These are phyloP conservation scores for Sebastes minor DNA, from an alignment of 2,797 vertebrate species.

Conservation along the genomic window DNA sequence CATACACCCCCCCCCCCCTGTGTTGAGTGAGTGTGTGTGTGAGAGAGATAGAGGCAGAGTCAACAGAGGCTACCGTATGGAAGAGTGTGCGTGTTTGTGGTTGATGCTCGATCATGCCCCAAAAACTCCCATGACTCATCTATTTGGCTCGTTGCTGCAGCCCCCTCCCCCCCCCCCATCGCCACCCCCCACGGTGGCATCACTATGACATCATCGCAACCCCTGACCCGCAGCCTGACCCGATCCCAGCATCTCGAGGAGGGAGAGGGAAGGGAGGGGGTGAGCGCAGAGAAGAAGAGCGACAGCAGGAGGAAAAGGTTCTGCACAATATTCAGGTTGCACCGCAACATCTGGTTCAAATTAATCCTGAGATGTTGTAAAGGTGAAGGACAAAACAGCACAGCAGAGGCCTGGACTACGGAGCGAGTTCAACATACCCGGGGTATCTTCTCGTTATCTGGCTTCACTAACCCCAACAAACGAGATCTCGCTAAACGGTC, in stretches of 20 bases:
- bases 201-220: slow-evolving; percentile 60
- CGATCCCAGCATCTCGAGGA: background rate
- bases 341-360: slow-evolving; percentile 59
- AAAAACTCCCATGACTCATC: slow-evolving; percentile 76
- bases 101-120: slow-evolving; percentile 31
- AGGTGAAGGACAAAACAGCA: slow-evolving; percentile 11
- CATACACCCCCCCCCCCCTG: background rate
- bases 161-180: background rate
- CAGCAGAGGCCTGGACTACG: background rate
- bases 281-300: background rate
- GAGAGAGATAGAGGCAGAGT: background rate
- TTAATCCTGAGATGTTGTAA: slow-evolving; percentile 31
- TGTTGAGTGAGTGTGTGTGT: background rate
- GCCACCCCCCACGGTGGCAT: slow-evolving; percentile 19
- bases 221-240: slow-evolving; percentile 52
- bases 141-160: slow-evolving; percentile 31
- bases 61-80: slow-evolving; percentile 5
- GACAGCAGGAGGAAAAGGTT: background rate
- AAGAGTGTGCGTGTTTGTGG: slow-evolving; percentile 15
- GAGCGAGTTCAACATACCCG: too few species aligned
- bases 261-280: background rate
- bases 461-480: too few species aligned
- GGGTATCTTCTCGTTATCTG: too few species aligned
- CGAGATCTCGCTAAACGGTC: too few species aligned
- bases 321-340: slow-evolving; percentile 23